phyloP scores from a whole-genome alignment of 2,797 vertebrate genomes.

The Rhinoraja longicauda region DNA sequence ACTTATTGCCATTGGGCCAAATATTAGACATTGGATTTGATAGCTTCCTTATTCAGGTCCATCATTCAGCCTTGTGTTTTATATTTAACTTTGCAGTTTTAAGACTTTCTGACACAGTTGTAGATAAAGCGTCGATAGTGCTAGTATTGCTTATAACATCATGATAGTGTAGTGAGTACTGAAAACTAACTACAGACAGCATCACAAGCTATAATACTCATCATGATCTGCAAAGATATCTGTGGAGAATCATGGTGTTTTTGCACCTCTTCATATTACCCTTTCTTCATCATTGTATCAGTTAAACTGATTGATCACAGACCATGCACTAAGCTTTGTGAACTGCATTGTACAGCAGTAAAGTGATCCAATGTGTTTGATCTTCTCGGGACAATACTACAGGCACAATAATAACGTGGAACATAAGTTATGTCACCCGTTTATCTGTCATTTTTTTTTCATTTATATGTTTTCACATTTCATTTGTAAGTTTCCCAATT shows the following conservation, averaged over 20 bases:
- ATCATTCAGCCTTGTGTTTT: background rate
- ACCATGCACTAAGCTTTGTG: background rate
- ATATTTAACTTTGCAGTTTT: background rate
- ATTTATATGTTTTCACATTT: background rate
- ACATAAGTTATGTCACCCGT: background rate
- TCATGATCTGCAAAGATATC: background rate
- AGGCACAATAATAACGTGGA: background rate
- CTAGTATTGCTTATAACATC: too few species aligned
- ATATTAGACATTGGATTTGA: background rate
- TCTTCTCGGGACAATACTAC: background rate
- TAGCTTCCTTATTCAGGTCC: background rate
- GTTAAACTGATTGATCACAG: background rate
- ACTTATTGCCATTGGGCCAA: background rate
- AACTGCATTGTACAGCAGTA: background rate
- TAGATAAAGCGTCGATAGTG: too few species aligned
- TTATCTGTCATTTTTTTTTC: background rate
- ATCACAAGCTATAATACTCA: background rate
- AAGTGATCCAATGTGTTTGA: background rate
- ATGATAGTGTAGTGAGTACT: too few species aligned
- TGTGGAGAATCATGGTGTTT: background rate
- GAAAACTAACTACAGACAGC: too few species aligned
- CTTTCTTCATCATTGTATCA: background rate
- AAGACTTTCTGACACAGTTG: background rate
- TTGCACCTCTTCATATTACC: background rate
- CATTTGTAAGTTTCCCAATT: background rate